A percentile compares a stretch with the other conserved stretches of the same genome.
Conservation (phyloP, 1,140 invertebrate genomes). For the Brachionus calyciflorus region DNA sequence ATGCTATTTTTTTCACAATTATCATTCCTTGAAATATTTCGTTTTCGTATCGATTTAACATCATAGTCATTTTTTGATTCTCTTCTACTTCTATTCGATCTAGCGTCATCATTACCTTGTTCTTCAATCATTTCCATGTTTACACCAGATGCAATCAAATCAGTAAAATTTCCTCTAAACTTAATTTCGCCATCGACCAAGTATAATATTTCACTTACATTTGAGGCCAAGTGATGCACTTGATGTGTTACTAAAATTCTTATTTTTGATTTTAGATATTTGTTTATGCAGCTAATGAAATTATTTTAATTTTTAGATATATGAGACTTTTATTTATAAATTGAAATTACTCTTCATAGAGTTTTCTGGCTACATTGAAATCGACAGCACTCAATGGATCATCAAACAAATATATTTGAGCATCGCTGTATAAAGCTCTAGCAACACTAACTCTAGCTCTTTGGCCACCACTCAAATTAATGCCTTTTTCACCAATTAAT, state of each 20-base stretch:
- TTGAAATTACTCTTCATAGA: neutral
- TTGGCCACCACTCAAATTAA: conserved; percentile 81
- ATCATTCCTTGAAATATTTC: no score
- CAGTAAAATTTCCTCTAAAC: conserved; percentile 18
- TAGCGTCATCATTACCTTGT: neutral
- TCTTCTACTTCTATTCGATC: neutral
- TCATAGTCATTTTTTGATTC: neutral
- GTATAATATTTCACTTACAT: conserved; percentile 73
- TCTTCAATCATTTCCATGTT: conserved; percentile 24
- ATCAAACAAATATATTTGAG: conserved; percentile 76
- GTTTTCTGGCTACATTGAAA: neutral
- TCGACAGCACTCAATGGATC: conserved; percentile 80
- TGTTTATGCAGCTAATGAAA: conserved; percentile 60
- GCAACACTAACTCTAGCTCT: conserved; percentile 75
- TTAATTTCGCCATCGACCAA: conserved; percentile 65
- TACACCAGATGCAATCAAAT: neutral
- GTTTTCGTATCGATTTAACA: neutral
- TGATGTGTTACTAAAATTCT: conserved; percentile 81
- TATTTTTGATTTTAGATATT: conserved; percentile 71
- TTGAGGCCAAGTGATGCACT: conserved; percentile 74
- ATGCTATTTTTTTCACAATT: neutral
- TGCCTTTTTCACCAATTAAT: conserved; percentile 80
- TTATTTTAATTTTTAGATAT: no score
- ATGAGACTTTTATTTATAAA: neutral
- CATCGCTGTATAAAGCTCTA: conserved; percentile 73